A percentile compares a stretch with the other conserved stretches of the same genome.
phyloP scores from a whole-genome alignment of 2,797 vertebrate species.

The Huso huso region DNA sequence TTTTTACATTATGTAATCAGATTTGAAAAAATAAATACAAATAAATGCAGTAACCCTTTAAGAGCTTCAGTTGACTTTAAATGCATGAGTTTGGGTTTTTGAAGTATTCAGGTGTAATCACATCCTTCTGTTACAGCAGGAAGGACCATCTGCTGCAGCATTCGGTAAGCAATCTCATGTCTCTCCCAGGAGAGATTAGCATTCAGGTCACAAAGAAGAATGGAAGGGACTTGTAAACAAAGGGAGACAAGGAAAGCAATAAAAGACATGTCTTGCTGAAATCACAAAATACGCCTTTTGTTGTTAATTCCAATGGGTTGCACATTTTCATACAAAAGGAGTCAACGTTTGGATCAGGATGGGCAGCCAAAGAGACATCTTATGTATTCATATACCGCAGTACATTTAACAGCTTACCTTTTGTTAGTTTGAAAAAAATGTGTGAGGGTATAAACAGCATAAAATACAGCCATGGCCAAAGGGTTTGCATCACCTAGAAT shows the following conservation, averaged over 20 bases:
- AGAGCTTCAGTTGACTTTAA: constrained; percentile 55
- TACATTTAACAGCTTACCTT: no score
- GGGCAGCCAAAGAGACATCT: not conserved
- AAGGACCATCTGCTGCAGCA: constrained; percentile 66
- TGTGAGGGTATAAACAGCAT: no score
- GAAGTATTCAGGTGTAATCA: constrained; percentile 71
- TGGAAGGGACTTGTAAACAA: constrained; percentile 37
- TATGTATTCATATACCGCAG: no score
- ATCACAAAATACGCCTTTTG: constrained; percentile 58
- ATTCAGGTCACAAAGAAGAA: constrained; percentile 69
- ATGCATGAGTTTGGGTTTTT: constrained; percentile 53
- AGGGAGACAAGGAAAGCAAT: constrained; percentile 46
- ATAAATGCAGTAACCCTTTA: constrained; percentile 22
- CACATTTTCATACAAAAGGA: constrained; percentile 3
- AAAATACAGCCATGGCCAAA: no score
- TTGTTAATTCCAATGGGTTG: constrained; percentile 25
- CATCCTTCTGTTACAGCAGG: constrained; percentile 65
- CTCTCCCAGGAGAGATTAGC: constrained; percentile 68
- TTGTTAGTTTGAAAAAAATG: no score
- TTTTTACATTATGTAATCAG: no score
- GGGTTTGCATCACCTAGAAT: no score
- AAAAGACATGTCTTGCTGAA: constrained; percentile 53
- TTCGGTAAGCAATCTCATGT: constrained; percentile 61
- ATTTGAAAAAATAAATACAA: no score
- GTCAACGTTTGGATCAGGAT: not conserved